These are phyloP conservation scores for Pavo muticus DNA, from an alignment of 2,113 vertebrate species.

Conservation along the genomic window DNA sequence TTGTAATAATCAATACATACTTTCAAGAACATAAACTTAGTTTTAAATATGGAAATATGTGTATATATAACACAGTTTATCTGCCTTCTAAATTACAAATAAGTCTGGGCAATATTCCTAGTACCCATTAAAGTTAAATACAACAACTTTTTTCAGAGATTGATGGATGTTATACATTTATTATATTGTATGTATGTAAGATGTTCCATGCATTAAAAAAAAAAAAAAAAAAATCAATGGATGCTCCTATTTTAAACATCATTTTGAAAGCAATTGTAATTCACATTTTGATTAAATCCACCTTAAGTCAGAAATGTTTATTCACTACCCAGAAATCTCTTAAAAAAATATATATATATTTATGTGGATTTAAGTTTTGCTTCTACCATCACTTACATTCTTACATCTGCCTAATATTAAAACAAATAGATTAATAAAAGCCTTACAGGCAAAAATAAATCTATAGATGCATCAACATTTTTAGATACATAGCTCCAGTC, in stretches of 20 bases:
- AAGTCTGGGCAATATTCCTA: conserved; percentile 22
- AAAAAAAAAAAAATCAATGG: conserved; percentile 8
- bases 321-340: conserved; percentile 29
- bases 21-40: neutral
- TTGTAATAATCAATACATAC: neutral
- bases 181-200: neutral
- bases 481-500: neutral
- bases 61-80: neutral
- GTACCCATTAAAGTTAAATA: conserved; percentile 56
- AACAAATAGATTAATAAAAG: conserved; percentile 14
- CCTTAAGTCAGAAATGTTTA: conserved; percentile 26
- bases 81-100: conserved; percentile 26
- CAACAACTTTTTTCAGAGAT: conserved; percentile 49
- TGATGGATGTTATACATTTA: conserved; percentile 35
- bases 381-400: conserved; percentile 18
- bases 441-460: neutral
- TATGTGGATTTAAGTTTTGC: conserved; percentile 10
- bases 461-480: neutral
- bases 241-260: conserved; percentile 23
- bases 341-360: neutral
- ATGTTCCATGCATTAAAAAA: neutral
- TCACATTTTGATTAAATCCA: conserved; percentile 66
- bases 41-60: neutral
- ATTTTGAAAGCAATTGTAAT: conserved; percentile 41
- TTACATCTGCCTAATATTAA: neutral